Base-by-base conservation (phyloP, 2,888 invertebrate genomes). In the Rhamnusium bicolor region DNA sequence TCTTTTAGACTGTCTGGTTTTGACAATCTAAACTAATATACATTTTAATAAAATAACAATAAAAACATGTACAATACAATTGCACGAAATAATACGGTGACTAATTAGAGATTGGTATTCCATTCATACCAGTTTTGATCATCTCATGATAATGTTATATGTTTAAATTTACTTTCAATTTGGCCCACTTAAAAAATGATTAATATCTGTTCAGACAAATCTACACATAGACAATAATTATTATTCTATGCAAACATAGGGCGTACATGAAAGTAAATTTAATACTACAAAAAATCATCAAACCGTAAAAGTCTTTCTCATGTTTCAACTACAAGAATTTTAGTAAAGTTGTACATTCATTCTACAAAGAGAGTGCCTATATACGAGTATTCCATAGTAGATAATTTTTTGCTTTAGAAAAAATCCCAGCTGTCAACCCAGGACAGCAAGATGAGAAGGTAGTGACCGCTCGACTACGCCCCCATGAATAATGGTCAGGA, bases 161-260 rank as follows among this genome's bases (percentile, higher is more conserved):
- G 40, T 60, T 60, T 40, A 19, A 60, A 12, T 14, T 60, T 60
- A 60, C 58, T 60, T 60, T 60, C 58, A 60, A 18, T 60, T 60
- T 60, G 58, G 32, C 32, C 29, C 40, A 60, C 16, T 32, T 60
- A 19, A 16, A 12, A 19, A 14, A 14, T 18, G 58, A 60, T 60
- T 18, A 60, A 40, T 51, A 60, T 60, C 58, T 60, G 16, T 14
- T 18, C 29, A 14, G 58, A 40, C 51, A 60, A 10, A 18, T 14
- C 8, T 60, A 29, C 10, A 60, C n/a, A n/a, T n/a, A n/a, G n/a
- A n/a, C n/a, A n/a, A n/a, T n/a, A n/a, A n/a, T n/a, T n/a, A 56
- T 56, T 16, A 12, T 56, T 4, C 18, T 1, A 51, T 8, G 18
- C 8, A 51, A 51, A 51, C 51, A 19, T 51, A 51, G n/a, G 32